Conservation (phyloP, 2,113 vertebrate species). For the Dasyprocta punctata region DNA sequence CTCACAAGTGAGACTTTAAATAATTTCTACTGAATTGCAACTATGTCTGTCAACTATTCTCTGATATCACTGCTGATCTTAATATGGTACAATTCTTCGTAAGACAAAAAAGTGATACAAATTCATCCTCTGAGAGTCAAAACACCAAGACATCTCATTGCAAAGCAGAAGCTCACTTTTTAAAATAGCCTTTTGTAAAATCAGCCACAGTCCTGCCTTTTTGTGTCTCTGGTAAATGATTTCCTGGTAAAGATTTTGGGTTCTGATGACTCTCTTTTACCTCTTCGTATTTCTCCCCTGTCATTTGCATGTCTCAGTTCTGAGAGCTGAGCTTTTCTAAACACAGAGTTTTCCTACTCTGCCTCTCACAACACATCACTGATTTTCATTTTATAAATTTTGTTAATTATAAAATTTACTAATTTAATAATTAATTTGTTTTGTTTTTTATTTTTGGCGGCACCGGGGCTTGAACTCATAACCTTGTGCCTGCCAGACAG, state of each 20-base stretch:
- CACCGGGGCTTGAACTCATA: too few species aligned
- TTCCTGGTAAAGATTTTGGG: not conserved
- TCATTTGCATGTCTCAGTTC: not conserved
- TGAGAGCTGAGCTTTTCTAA: not conserved
- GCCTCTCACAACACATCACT: not conserved
- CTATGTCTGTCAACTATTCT: not conserved
- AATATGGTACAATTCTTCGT: not conserved
- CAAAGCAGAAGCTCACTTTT: not conserved
- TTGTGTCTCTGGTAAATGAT: not conserved
- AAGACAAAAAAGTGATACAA: not conserved
- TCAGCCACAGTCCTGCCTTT: not conserved
- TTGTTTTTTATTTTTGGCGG: not conserved
- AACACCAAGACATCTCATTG: accelerated
- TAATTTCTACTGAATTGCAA: not conserved
- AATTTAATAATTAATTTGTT: too few species aligned
- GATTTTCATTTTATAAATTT: not conserved
- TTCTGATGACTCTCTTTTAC: not conserved
- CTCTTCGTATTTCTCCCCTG: not conserved
- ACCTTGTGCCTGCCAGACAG: too few species aligned
- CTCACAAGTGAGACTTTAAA: not conserved
- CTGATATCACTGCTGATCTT: not conserved
- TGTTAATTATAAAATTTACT: not conserved
- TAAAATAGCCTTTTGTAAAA: not conserved
- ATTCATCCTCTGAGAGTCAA: not conserved
- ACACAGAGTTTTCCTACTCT: not conserved